Percentiles rank a stretch among this genome's conserved stretches.
Conservation (phyloP, 2,113 vertebrate genomes). For the Salvelinus namaycush region DNA sequence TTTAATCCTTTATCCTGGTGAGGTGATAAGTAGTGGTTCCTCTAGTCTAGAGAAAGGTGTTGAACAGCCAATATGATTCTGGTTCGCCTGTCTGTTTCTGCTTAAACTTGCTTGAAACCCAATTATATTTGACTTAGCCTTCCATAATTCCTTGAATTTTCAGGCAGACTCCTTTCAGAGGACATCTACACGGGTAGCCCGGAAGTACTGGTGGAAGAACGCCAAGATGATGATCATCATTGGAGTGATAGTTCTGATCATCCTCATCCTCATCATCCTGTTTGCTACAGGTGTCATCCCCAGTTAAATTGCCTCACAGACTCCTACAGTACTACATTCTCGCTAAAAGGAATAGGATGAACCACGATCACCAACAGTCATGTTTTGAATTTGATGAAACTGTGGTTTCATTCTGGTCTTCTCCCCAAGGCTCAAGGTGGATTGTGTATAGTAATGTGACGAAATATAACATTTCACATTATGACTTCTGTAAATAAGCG, state of each 20-base stretch:
- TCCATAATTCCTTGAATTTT: slow-evolving; percentile 40
- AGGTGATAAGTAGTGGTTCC: background rate
- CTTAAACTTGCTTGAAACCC: background rate
- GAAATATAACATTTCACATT: slow-evolving; percentile 3
- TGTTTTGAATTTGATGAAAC: too few species aligned
- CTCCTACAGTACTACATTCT: too few species aligned
- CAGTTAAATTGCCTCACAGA: slow-evolving; percentile 18
- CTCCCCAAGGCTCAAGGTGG: background rate
- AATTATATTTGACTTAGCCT: background rate
- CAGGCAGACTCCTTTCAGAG: slow-evolving; percentile 80
- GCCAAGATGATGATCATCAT: slow-evolving; percentile 79
- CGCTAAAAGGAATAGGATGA: too few species aligned
- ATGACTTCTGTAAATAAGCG: too few species aligned
- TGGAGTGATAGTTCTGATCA: slow-evolving; percentile 63
- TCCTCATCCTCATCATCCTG: slow-evolving; percentile 80
- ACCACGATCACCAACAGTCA: too few species aligned
- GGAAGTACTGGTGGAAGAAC: slow-evolving; percentile 82
- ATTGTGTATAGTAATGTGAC: background rate
- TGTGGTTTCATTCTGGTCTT: background rate
- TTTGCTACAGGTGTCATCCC: slow-evolving; percentile 72
- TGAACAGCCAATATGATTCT: background rate
- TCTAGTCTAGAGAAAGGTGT: background rate
- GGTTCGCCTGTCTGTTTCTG: background rate
- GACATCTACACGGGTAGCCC: slow-evolving; percentile 70
- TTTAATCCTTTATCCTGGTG: background rate